Base-by-base conservation (phyloP, 2,797 vertebrate species). In the Syngnathus rostellatus region DNA sequence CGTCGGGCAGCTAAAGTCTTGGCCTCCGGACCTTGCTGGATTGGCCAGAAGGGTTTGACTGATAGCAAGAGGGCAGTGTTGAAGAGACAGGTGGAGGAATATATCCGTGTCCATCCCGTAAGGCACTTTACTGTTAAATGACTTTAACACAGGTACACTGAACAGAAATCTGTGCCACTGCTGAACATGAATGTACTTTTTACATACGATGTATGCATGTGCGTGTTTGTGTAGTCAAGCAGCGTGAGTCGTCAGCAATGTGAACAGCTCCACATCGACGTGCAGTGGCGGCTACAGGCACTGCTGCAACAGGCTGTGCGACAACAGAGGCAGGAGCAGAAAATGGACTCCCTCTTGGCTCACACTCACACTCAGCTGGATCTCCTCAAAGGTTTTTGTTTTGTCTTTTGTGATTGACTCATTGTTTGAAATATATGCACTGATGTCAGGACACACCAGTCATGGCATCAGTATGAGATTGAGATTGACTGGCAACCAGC, bases 351-450 rank as follows among this genome's bases (percentile, higher is more conserved):
- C 0, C 84, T 97, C 53, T 89, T 95, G 71, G 94, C 92, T 68
- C 93, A 93, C 83, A 92, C 94, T 82, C 94, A 89, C 91, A 96
- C 95, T 0, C 91, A 94, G 72, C 76, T 95, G 79, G 81, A 86
- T 68, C 71, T 72, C 53, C 83, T 85, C 21, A 58, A 50, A 60
- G 65, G 65, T 66, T 25, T 31, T 41, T 5, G 14, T 55, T 17
- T 16, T 3, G 2, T 25, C 10, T 58, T 1, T 39, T 10, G 14
- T 14, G 17, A 21, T 40, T 25, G 11, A 2, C n/a, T 16, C 55
- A 19, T 55, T 57, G 45, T 46, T 6, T 46, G 16, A 46, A 46
- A 46, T 45, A 11, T 16, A 31, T 31, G 54, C 21, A 7, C 25
- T 57, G 6, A 8, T 57, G 25, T 11, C 11, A 1, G 9, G 58